These are phyloP conservation scores for Odontocolon sp. DNA, from an alignment of 2,888 invertebrate genomes.

Conservation along the genomic window DNA sequence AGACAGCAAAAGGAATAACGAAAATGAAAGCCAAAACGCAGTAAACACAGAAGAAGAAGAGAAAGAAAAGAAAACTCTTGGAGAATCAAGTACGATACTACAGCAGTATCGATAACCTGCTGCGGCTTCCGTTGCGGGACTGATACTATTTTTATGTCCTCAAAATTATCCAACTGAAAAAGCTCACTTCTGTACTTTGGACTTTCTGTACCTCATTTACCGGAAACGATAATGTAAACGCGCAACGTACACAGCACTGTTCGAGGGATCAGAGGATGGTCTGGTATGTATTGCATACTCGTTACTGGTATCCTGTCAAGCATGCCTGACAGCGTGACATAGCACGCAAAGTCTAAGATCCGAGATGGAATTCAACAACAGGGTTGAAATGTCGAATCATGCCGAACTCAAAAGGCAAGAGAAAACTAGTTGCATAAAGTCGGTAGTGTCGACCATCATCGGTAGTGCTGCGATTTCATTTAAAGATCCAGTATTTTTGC, in stretches of 20 bases:
- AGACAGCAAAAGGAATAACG: slow-evolving; percentile 14
- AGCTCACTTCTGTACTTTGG: slow-evolving; percentile 15
- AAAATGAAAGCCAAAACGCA: slow-evolving; percentile 9
- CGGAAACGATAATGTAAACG: slow-evolving; percentile 63
- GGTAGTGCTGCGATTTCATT: too few species aligned
- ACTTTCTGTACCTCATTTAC: slow-evolving; percentile 43
- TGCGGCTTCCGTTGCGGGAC: slow-evolving; percentile 44
- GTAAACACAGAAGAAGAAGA: background rate
- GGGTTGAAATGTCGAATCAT: too few species aligned
- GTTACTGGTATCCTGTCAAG: too few species aligned
- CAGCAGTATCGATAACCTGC: slow-evolving; percentile 39
- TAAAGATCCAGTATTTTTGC: too few species aligned
- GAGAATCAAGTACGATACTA: slow-evolving; percentile 14
- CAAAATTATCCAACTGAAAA: slow-evolving; percentile 43
- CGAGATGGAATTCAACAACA: too few species aligned
- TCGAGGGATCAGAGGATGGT: too few species aligned
- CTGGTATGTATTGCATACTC: too few species aligned
- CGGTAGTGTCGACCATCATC: too few species aligned
- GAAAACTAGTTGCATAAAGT: too few species aligned
- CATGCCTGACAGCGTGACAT: too few species aligned
- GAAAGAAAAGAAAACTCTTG: slow-evolving; percentile 3
- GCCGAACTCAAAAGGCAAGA: too few species aligned
- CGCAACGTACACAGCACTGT: slow-evolving; percentile 10
- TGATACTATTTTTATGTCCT: slow-evolving; percentile 60
- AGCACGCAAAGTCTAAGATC: too few species aligned